Evolutionary conservation across 2,888 invertebrate genomes (phyloP).

Genomic region (Philaethria dido): DNA sequence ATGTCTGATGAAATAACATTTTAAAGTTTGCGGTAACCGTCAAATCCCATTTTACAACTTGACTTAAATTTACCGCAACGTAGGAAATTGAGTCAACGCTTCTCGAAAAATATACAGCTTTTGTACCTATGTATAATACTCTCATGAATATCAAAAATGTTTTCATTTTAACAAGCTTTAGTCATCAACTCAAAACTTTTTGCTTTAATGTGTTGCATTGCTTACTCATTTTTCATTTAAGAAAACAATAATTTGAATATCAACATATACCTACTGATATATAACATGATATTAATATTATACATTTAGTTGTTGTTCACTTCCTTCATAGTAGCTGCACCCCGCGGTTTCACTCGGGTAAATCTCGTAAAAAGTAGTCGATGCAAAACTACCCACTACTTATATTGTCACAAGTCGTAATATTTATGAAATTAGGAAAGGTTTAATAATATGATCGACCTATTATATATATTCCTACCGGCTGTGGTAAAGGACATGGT

Average conservation of each 20-base stretch:
- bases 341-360: not conserved
- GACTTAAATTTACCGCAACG: constrained; percentile 20
- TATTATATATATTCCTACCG: too few species aligned
- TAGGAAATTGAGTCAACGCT: constrained; percentile 25
- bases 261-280: not conserved
- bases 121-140: not conserved
- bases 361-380: too few species aligned
- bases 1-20: constrained; percentile 1
- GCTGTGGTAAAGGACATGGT: too few species aligned
- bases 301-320: not conserved
- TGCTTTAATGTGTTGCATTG: constrained; percentile 3
- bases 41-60: constrained; percentile 18
- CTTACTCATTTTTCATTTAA: constrained; percentile 13
- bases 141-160: constrained; percentile 13
- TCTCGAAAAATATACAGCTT: constrained; percentile 18
- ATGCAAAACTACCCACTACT: too few species aligned
- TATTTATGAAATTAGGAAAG: too few species aligned
- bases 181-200: constrained; percentile 1
- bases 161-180: constrained; percentile 11
- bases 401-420: too few species aligned
- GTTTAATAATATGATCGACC: too few species aligned
- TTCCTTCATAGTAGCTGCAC: not conserved
- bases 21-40: constrained; percentile 4
- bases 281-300: not conserved
- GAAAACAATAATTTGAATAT: not conserved